Evolutionary conservation across 2,888 invertebrate species (phyloP), one percentile per base, ranked within the genome.

Genomic region (Rhaphigaster nebulosa): DNA sequence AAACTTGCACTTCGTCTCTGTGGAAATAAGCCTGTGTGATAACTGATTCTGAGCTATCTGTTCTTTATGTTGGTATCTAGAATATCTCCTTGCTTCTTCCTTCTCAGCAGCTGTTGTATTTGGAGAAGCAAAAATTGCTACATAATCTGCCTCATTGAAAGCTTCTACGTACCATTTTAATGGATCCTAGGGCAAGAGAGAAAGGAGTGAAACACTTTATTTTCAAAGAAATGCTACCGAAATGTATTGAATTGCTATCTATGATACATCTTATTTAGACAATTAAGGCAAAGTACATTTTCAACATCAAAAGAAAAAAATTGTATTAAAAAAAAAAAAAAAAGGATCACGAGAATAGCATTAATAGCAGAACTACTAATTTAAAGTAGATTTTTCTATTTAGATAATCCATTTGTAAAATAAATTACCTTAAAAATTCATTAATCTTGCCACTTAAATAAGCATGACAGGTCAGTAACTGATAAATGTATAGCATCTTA

Each of bases 81-180:
- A 92, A 87, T 91, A 92, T 60, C 90, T 91, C 87, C 70, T 45
- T 34, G 91, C 91, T 10, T 90, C 92, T 50, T 91, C 91, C 52
- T 60, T 88, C 87, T 91, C 91, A 20, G 70, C 87, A 65, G 89
- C 20, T 18, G 84, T 84, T 15, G 91, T 91, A n/a, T 92, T 84
- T 12, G 92, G 92, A 23, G 92, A 92, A 38, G 92, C 92, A 56
- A 92, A 92, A 84, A 92, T 92, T 50, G 92, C 91, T 34, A 92
- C 92, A 88, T 92, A 92, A 91, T 92, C 92, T 8, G 92, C 92
- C 87, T 92, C 91, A 65, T 91, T 92, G 90, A 92, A 92, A 20
- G 92, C 92, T 80, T 92, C 91, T 41, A 91, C 91, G 89, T 92
- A 92, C 92, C 92, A 92, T 87, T 91, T 91, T 54, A 92, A 90